These are phyloP conservation scores for Busseola fusca DNA, from an alignment of 2,888 invertebrate genomes.

Conservation along the genomic window DNA sequence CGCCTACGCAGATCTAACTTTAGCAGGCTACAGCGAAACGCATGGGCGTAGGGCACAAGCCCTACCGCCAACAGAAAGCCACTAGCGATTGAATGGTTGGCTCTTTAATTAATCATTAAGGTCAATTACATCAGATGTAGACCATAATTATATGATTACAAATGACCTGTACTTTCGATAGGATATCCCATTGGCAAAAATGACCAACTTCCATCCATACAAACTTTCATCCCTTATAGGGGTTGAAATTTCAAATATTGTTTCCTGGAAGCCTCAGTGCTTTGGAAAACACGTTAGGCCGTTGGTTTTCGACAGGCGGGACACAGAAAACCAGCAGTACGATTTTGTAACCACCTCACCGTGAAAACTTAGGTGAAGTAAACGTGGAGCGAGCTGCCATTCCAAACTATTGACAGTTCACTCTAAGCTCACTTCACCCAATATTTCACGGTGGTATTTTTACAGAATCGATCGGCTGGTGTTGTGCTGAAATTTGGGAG, in stretches of 20 bases:
- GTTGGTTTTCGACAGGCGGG: not conserved
- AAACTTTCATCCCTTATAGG: too few relatives aligned
- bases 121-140: not conserved
- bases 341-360: too few relatives aligned
- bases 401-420: too few relatives aligned
- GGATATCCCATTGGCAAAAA: too few relatives aligned
- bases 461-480: too few relatives aligned
- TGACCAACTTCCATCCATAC: too few relatives aligned
- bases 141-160: not conserved
- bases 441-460: too few relatives aligned
- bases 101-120: not conserved
- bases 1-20: slow-evolving; percentile 38
- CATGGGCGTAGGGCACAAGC: not conserved
- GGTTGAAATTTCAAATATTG: not conserved
- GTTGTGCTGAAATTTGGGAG: not conserved
- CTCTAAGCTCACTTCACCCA: too few relatives aligned
- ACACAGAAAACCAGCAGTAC: not conserved
- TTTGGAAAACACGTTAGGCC: too few relatives aligned
- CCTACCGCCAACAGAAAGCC: not conserved
- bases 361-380: too few relatives aligned
- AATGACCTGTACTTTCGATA: not conserved
- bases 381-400: too few relatives aligned
- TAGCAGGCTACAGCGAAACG: slow-evolving; percentile 1
- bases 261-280: too few relatives aligned
- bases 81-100: not conserved